Base-by-base conservation (phyloP, 1,140 invertebrate species). In the Musca vetustissima region DNA sequence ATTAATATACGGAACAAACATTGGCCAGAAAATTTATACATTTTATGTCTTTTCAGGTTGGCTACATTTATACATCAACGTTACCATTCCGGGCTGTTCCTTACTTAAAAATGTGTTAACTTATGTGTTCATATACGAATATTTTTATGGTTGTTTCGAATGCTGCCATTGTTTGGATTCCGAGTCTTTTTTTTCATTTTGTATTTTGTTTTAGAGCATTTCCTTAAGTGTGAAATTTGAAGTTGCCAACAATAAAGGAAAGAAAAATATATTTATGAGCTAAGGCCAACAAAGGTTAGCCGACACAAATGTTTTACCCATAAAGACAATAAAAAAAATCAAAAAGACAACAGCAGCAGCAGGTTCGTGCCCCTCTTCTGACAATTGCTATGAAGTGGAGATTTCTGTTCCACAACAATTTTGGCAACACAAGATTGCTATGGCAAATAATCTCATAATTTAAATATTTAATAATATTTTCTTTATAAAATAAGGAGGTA, bases 1-100 rank as follows among this genome's bases (percentile, higher is more conserved):
- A 32, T 28, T 15, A n/a, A 28, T n/a, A n/a, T n/a, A n/a, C n/a
- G n/a, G n/a, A n/a, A 17, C 9, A 57, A 55, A 55, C 22, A 57
- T 57, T 57, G 53, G 53, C 53, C 53, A 57, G 53, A 57, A 57
- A 57, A 57, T 57, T 57, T 57, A 57, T 57, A 57, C 53, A 28
- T 57, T 57, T 57, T 57, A 57, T 57, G 24, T 57, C 24, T 28
- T 57, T 57, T 57, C 53, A 57, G 22, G 53, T 28, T 57, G 22
- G 53, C 28, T 57, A 57, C 25, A n/a, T 28, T 57, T 57, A 24
- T 57, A 14, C 17, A 24, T 32, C 22, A 6, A 57, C 22, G 25
- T 28, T 57, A 57, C 15, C 24, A n/a, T 28, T 57, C 28, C 28
- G 28, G 28, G 28, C 24, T 15, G 4, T 13, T 25, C 28, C 14